Evolutionary conservation across 2,888 invertebrate species (phyloP).

Genomic region (Rhingia rostrata): DNA sequence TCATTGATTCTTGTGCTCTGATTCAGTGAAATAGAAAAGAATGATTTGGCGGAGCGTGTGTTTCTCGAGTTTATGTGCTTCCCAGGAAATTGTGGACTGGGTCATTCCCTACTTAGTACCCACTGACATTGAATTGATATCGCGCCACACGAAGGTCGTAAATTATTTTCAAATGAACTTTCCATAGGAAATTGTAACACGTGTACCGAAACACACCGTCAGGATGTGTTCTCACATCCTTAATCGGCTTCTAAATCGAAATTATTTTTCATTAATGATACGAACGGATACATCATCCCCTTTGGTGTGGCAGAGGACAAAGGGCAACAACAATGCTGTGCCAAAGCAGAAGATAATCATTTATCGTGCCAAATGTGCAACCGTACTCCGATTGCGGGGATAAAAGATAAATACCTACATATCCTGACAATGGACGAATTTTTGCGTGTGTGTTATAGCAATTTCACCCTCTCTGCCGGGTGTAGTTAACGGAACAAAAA

Average conservation of each 20-base stretch:
- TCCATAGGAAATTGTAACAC: constrained; percentile 24
- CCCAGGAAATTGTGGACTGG: constrained; percentile 3
- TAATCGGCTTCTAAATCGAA: constrained; percentile 58
- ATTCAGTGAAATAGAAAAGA: constrained; percentile 29
- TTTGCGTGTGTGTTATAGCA: constrained; percentile 6
- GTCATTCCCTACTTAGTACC: constrained; percentile 30
- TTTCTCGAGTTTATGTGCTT: background rate
- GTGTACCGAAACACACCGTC: constrained; percentile 14
- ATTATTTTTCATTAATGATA: constrained; percentile 38
- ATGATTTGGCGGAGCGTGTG: constrained; percentile 15
- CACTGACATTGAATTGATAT: constrained; percentile 7
- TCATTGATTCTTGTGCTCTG: constrained; percentile 45
- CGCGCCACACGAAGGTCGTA: background rate
- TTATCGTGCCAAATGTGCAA: constrained; percentile 53
- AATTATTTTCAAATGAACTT: constrained; percentile 48
- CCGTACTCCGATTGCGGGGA: constrained; percentile 28
- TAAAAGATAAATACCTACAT: constrained; percentile 22
- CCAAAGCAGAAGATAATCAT: constrained; percentile 39
- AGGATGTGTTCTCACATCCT: constrained; percentile 52
- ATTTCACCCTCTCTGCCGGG: constrained; percentile 23
- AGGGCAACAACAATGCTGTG: no score
- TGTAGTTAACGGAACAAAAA: constrained; percentile 1
- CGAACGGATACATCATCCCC: background rate
- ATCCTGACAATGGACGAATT: constrained; percentile 22
- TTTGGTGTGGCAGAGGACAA: background rate